phyloP scores from a whole-genome alignment of 2,113 vertebrate genomes.

The Gopherus flavomarginatus region DNA sequence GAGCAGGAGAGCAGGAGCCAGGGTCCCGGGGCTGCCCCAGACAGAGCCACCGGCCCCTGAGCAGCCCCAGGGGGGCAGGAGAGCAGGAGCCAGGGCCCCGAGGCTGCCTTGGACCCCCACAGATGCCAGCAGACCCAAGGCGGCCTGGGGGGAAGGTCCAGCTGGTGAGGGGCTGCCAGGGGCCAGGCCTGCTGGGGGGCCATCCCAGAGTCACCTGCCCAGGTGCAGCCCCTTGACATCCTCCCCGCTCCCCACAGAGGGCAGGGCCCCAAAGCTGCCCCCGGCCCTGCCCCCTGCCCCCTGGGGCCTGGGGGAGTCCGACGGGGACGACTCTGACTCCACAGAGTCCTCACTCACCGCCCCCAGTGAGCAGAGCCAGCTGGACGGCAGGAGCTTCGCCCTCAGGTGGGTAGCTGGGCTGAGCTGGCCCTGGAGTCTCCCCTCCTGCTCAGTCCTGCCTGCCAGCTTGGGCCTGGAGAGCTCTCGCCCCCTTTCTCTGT shows the following conservation, averaged over 20 bases:
- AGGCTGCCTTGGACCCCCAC: background rate
- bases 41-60: background rate
- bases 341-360: slow-evolving; percentile 49
- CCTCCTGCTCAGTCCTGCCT: background rate
- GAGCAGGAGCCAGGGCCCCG: background rate
- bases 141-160: background rate
- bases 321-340: slow-evolving; percentile 80
- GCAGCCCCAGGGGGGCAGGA: background rate
- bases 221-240: background rate
- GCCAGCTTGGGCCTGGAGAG: background rate
- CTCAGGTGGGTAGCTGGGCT: slow-evolving; percentile 69
- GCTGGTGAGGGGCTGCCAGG: background rate
- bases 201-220: background rate
- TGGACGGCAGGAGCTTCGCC: slow-evolving; percentile 78
- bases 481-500: background rate
- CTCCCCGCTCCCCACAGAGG: background rate
- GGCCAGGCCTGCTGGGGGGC: background rate
- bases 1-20: background rate
- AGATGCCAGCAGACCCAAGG: background rate
- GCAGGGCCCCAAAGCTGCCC: background rate
- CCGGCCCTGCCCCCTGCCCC: slow-evolving; percentile 47
- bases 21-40: background rate
- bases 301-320: slow-evolving; percentile 68
- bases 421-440: background rate
- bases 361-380: slow-evolving; percentile 80